Evolutionary conservation across 1,140 invertebrate species (phyloP), one percentile per base, ranked within the genome.

Genomic region (Drosophila melanica): DNA sequence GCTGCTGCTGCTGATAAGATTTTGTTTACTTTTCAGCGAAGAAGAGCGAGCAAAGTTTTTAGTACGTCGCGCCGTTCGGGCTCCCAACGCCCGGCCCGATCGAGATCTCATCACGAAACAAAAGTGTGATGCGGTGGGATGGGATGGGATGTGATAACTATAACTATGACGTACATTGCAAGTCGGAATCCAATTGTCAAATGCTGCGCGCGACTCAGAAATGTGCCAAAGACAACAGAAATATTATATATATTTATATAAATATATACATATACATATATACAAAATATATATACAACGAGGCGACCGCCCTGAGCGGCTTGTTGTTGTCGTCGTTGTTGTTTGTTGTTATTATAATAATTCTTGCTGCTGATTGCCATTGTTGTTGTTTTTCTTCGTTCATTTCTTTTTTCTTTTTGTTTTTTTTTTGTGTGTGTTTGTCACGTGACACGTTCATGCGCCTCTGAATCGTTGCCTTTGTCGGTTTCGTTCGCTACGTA

Each of bases 11-110:
- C 63, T 77, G 71, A 77, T 77, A 77, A 77, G 75, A 74, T 77
- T 77, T 74, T 77, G 75, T 77, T 77, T 77, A 77, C 64, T 54
- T 69, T 74, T 67, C 20, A 33, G 20, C 7, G 20, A 20, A 51
- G 47, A 51, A 45, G 39, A 48, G 33, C 16, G 53, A 57, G 42
- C 23, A 65, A 47, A 48, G 16, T 60, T n/a, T 14, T 35, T 37
- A 64, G n/a, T 44, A 30, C 27, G 14, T 27, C 23, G 23, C 23
- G 23, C 18, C 39, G 18, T 45, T n/a, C 11, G 39, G 20, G 20
- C 44, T 51, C 54, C 48, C 45, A 41, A 35, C 27, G 47, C 9
- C n/a, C 30, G 50, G 47, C 9, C n/a, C 30, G 50, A 62, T 48
- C 47, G n/a, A 20, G 53, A 53, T 55, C 23, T 44, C 60, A 65